Evolutionary conservation across 2,797 vertebrate species (phyloP), one percentile per base, ranked within the genome.

Genomic region (Falco berigora): DNA sequence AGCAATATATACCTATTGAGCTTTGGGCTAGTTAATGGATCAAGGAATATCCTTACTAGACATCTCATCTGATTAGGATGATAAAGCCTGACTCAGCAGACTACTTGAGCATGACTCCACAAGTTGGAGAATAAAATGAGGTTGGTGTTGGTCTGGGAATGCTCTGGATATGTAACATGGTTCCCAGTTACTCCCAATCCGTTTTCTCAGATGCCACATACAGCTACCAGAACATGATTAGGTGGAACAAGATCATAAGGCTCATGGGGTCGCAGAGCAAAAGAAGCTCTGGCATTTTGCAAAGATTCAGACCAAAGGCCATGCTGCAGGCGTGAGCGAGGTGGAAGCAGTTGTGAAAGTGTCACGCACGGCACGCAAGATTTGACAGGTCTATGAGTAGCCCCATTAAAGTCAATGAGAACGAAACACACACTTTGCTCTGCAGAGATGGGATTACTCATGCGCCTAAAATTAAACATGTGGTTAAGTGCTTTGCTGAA

Each of bases 401-500:
- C 32, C 56, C 94, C 81, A 64, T 96, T 96, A 95, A 95, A 94
- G 92, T 93, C 78, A 67, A 67, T 2, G 92, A 85, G 94, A 92
- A 87, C 1, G 42, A 96, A 93, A 92, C 71, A 74, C 81, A 91
- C 4, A 3, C 84, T 93, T 83, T 74, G 72, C 94, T 95, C 88
- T 49, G 85, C 93, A 77, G 78, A 95, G 93, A 95, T 93, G 94
- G 75, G 94, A 97, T 96, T 96, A 96, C 90, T 96, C 96, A 97
- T 94, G 90, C 12, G 10, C 88, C 93, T 97, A 96, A 97, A 97
- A 96, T 96, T 96, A 97, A 97, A 97, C 92, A 97, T 97, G 93
- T 96, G 93, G 92, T 95, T 95, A 96, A 95, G 94, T 96, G 94
- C 96, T 97, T 94, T 96, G 93, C 94, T 96, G 96, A 97, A 96